These are phyloP conservation scores for Vanacampus margaritifer DNA, from an alignment of 2,113 vertebrate genomes.

Conservation along the genomic window DNA sequence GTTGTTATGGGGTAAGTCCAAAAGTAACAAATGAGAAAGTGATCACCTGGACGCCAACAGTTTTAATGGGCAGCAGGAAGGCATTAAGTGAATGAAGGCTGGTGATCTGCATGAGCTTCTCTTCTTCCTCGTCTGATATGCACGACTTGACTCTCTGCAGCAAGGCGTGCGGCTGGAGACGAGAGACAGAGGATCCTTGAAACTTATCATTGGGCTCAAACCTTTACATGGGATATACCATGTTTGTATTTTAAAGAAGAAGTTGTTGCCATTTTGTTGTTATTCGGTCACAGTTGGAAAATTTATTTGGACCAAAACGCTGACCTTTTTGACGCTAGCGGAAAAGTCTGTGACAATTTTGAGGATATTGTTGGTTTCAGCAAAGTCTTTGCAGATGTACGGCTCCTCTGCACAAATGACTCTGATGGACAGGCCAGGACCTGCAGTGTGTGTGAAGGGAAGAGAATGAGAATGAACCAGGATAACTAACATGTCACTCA, in stretches of 20 bases:
- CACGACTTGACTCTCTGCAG: slow-evolving; percentile 97
- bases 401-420: slow-evolving; percentile 98
- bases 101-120: slow-evolving; percentile 97
- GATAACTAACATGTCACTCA: not conserved
- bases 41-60: slow-evolving; percentile 94
- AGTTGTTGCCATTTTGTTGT: not conserved
- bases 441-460: slow-evolving; percentile 56
- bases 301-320: not conserved
- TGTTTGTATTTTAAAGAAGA: not conserved
- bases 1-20: not conserved
- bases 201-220: not conserved
- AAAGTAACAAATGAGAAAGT: not conserved
- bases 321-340: slow-evolving; percentile 96
- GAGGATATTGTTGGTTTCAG: slow-evolving; percentile 97
- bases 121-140: slow-evolving; percentile 94
- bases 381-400: slow-evolving; percentile 97
- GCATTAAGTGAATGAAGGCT: slow-evolving; percentile 98
- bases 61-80: slow-evolving; percentile 98
- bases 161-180: slow-evolving; percentile 84
- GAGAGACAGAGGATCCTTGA: not conserved
- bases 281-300: not conserved
- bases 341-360: slow-evolving; percentile 99
- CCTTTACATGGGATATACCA: not conserved
- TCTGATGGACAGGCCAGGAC: slow-evolving; percentile 94
- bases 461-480: not conserved